Base-by-base conservation (phyloP, 2,888 invertebrate species). In the Stenodema calcarata region DNA sequence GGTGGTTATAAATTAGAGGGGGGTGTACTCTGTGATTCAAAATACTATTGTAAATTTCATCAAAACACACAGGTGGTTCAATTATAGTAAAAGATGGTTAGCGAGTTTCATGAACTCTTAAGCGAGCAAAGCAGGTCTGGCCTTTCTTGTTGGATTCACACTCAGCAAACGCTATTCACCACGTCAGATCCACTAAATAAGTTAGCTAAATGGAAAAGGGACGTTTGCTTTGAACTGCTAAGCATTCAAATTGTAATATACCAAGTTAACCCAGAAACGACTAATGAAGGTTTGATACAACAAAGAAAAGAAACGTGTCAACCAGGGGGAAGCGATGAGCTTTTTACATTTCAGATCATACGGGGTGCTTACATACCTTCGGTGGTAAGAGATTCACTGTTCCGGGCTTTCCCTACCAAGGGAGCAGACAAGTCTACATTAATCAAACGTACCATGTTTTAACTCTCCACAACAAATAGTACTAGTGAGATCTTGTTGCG, bases 311-410 rank as follows among this genome's bases (percentile, higher is more conserved):
- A 7, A 70, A 18, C 18, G 62, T 62, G 27, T 30, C 41, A 78
- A 44, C 44, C 78, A 41, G 23, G 78, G 35, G 78, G 27, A 78
- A 78, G 78, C 78, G 44, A 78, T 78, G 42, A 78, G 78, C 44
- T 23, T 54, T 81, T 81, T 50, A 80, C 78, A 54, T 54, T 62
- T 62, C 23, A 50, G 16, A 50, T 50, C 50, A 62, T 62, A 62
- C 62, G 62, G 50, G 79, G 54, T 41, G 69, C 69, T 47, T 62
- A 91, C 94, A 93, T 94, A 94, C 94, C 94, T 94, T 94, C 94
- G 89, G 94, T 94, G 89, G 94, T 93, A 90, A 94, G 93, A 90
- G 94, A 93, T 92, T 94, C 94, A 91, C 94, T 93, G 91, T 94
- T 93, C 91, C 94, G 93, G 92, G 93, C 93, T 92, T 94, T 94